Evolutionary conservation across 2,797 vertebrate genomes (phyloP).

Genomic region (Hydrophis major): DNA sequence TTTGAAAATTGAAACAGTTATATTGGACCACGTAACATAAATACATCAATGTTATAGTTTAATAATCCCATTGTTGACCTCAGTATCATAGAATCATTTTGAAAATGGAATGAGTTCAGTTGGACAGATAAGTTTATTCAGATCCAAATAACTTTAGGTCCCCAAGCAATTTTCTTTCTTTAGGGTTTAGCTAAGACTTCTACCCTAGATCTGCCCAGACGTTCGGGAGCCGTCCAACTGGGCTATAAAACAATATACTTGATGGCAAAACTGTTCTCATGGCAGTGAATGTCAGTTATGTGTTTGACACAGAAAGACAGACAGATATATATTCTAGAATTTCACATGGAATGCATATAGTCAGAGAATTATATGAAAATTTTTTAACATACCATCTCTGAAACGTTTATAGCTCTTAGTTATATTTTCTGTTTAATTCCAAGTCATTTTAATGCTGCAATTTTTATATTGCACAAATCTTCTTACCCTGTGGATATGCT

Average conservation of each 20-base stretch:
- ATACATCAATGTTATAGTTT: neutral
- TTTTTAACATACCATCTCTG: neutral
- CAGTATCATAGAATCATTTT: neutral
- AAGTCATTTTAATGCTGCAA: slow-evolving; percentile 13
- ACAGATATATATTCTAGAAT: neutral
- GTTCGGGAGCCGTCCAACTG: neutral
- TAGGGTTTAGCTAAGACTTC: neutral
- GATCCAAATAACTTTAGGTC: neutral
- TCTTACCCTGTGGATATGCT: slow-evolving; percentile 9
- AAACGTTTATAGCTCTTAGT: neutral
- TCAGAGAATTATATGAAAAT: neutral
- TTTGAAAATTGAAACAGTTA: neutral
- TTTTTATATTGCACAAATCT: neutral
- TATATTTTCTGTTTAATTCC: slow-evolving; percentile 4
- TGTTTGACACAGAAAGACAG: neutral
- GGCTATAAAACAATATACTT: neutral
- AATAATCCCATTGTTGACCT: neutral
- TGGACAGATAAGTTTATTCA: neutral
- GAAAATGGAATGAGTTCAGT: neutral
- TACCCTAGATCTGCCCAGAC: neutral
- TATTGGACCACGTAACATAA: neutral
- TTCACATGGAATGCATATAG: neutral
- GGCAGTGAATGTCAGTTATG: neutral
- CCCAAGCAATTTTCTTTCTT: neutral
- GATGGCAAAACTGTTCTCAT: neutral